A percentile compares a stretch with the other conserved stretches of the same genome.
These are phyloP conservation scores for Maccullochella peelii DNA, from an alignment of 2,113 vertebrate genomes.

Conservation along the genomic window DNA sequence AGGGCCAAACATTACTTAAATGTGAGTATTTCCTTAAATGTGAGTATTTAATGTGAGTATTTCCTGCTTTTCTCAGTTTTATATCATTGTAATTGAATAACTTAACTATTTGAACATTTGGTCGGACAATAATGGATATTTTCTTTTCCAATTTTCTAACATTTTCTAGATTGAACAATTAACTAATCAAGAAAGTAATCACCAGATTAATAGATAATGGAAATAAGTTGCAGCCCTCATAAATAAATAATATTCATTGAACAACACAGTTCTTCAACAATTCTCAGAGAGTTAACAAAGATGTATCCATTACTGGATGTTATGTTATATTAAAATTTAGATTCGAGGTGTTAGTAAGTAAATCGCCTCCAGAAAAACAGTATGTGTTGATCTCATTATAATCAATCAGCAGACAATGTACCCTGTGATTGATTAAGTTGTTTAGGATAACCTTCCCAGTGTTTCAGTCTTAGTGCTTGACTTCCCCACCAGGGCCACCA, in stretches of 20 bases:
- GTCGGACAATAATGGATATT: no score
- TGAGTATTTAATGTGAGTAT: neutral
- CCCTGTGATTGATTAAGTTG: slow-evolving; percentile 58
- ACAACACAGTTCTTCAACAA: neutral
- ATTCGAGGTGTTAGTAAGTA: neutral
- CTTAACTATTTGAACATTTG: no score
- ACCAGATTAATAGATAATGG: neutral
- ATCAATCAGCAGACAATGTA: slow-evolving; percentile 58
- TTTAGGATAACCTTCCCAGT: slow-evolving; percentile 40
- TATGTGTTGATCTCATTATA: slow-evolving; percentile 27
- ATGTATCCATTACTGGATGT: neutral
- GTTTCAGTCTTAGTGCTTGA: slow-evolving; percentile 62
- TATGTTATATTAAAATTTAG: neutral
- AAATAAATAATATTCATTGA: neutral
- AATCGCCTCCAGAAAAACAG: slow-evolving; percentile 1
- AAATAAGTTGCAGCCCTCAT: neutral
- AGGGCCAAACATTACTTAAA: neutral
- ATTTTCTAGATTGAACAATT: no score
- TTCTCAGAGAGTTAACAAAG: neutral
- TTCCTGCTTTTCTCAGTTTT: neutral
- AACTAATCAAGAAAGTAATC: neutral
- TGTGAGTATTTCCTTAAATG: neutral
- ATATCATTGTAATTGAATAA: neutral
- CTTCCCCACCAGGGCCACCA: slow-evolving; percentile 68
- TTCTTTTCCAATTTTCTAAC: no score